A percentile compares a stretch with the other conserved stretches of the same genome.
Conservation (phyloP, 2,888 invertebrate genomes). For the Peribatodes rhomboidaria region DNA sequence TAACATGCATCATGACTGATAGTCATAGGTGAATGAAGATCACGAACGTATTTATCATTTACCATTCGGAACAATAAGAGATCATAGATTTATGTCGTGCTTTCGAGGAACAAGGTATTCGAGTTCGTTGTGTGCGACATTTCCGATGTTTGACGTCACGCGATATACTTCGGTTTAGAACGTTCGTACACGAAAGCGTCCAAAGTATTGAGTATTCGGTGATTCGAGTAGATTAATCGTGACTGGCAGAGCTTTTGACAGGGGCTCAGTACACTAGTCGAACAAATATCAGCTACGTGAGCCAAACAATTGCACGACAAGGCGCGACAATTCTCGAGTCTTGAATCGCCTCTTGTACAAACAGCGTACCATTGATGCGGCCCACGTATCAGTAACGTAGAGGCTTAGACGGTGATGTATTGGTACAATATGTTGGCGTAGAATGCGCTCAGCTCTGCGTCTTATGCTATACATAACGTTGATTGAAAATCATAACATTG, state of each 20-base stretch:
- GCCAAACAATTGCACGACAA: neutral
- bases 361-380: slow-evolving; percentile 18
- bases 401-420: slow-evolving; percentile 41
- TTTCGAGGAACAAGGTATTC: slow-evolving; percentile 73
- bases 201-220: neutral
- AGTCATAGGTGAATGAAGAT: slow-evolving; percentile 63
- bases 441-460: slow-evolving; percentile 22
- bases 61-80: slow-evolving; percentile 73
- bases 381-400: slow-evolving; percentile 46
- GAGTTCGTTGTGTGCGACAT: slow-evolving; percentile 71
- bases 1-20: slow-evolving; percentile 43
- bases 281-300: neutral
- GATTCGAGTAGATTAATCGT: neutral
- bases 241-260: neutral
- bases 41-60: slow-evolving; percentile 73
- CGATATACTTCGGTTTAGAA: slow-evolving; percentile 42
- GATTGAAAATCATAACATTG: slow-evolving; percentile 14
- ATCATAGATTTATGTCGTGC: slow-evolving; percentile 68
- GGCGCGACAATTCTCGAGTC: neutral
- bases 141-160: slow-evolving; percentile 71
- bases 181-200: slow-evolving; percentile 1
- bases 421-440: slow-evolving; percentile 34
- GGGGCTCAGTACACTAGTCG: neutral
- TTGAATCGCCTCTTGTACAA: slow-evolving; percentile 2
- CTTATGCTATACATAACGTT: slow-evolving; percentile 16